Conservation (phyloP, 2,888 invertebrate genomes). For the Ommatoiulus sabulosus region DNA sequence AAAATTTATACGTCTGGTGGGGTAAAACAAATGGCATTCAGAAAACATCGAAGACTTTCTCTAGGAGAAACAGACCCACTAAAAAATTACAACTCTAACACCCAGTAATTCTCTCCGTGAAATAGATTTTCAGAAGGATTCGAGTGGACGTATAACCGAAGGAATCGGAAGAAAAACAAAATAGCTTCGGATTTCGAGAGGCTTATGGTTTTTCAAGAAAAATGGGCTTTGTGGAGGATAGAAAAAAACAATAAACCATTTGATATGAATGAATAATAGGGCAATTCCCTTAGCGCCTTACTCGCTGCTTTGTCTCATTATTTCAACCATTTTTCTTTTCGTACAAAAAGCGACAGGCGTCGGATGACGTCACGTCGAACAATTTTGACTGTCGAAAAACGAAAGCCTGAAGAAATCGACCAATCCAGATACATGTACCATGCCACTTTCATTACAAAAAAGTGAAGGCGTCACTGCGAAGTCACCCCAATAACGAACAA, state of each 20-base stretch:
- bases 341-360: neutral
- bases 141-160: neutral
- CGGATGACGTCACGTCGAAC: neutral
- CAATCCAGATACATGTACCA: neutral
- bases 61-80: neutral
- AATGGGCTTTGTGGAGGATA: neutral
- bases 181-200: conserved; percentile 6
- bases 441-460: neutral
- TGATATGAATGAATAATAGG: conserved; percentile 36
- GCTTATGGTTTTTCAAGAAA: neutral
- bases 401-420: neutral
- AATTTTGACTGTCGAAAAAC: neutral
- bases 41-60: neutral
- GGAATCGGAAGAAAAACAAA: conserved; percentile 23
- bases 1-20: conserved; percentile 31
- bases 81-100: conserved; percentile 24
- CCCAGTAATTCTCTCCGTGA: neutral
- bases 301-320: conserved; percentile 41
- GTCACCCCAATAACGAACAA: neutral
- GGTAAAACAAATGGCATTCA: conserved; percentile 37
- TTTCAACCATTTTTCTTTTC: conserved; percentile 24
- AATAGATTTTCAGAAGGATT: conserved; percentile 8
- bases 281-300: conserved; percentile 17
- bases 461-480: neutral
- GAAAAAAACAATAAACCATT: conserved; percentile 25